These are phyloP conservation scores for Amphilophus citrinellus DNA, from an alignment of 2,113 vertebrate species.

Conservation along the genomic window DNA sequence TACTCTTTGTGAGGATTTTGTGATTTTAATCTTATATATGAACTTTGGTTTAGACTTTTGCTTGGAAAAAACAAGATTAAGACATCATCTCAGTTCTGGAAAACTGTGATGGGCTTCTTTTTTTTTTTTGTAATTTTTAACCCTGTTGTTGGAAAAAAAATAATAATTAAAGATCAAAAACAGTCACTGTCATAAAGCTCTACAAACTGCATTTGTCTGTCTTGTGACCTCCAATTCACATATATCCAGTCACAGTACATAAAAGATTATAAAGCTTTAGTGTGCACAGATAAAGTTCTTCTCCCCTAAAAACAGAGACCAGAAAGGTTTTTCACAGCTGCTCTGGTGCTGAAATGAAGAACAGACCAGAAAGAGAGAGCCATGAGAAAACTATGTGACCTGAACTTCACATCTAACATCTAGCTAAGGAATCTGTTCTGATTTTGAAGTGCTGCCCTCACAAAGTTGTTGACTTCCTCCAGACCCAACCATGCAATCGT, in stretches of 20 bases:
- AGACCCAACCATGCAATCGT: conserved; percentile 38
- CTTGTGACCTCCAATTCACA: not conserved
- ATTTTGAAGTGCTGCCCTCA: conserved; percentile 44
- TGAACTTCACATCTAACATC: conserved; percentile 57
- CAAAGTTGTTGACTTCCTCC: conserved; percentile 68
- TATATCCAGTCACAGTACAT: not conserved
- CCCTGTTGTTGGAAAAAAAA: not conserved
- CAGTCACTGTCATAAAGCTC: not conserved
- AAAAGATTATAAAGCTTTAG: not conserved
- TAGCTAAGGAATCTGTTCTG: conserved; percentile 51
- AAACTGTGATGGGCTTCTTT: not conserved
- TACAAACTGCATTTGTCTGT: not conserved
- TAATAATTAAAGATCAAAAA: not conserved
- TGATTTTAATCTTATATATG: not conserved
- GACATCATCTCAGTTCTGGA: not conserved
- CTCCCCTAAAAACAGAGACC: conserved; percentile 2
- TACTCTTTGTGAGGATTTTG: not conserved
- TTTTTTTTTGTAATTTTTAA: not conserved
- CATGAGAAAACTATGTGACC: conserved; percentile 48
- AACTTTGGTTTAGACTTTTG: not conserved
- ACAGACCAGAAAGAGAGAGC: conserved; percentile 35
- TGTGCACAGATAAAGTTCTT: not conserved
- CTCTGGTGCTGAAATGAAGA: conserved; percentile 40
- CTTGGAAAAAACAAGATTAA: not conserved
- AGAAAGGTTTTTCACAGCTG: conserved; percentile 15